Conservation (phyloP, 2,113 vertebrate species). For the Sylvietta virens region DNA sequence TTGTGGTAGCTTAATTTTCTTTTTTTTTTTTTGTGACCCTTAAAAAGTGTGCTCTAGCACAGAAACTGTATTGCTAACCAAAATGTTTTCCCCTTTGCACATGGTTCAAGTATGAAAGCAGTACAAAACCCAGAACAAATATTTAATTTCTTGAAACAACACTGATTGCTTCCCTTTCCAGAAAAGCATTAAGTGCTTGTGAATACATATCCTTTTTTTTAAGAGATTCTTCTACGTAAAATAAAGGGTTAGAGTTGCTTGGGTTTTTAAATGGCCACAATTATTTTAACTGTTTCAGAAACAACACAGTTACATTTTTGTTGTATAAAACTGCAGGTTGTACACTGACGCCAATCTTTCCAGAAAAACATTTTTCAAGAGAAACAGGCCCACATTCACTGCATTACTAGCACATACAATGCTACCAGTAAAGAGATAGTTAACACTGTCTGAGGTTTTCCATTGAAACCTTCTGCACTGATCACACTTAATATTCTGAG, state of each 20-base stretch:
- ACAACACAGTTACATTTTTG: not conserved
- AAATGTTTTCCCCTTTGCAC: not conserved
- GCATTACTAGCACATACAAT: not conserved
- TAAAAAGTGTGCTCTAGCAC: not conserved
- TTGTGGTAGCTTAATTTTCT: not conserved
- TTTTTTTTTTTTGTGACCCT: not conserved
- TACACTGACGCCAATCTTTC: not conserved
- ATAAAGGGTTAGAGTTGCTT: not conserved
- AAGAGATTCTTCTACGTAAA: not conserved
- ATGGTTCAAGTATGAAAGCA: not conserved
- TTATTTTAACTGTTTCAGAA: not conserved
- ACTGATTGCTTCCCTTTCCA: not conserved
- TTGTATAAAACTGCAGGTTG: not conserved
- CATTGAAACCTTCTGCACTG: not conserved
- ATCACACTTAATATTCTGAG: not conserved
- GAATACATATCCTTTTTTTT: not conserved
- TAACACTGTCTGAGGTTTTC: not conserved
- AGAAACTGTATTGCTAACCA: not conserved
- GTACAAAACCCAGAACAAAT: not conserved
- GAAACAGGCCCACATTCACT: not conserved
- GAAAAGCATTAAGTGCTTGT: not conserved
- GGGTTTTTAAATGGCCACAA: not conserved
- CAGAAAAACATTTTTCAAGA: not conserved
- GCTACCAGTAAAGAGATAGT: not conserved
- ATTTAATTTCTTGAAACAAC: slow-evolving; percentile 5